Evolutionary conservation across 2,113 vertebrate genomes (phyloP), one percentile per base, ranked within the genome.

Genomic region (Macquaria ambigua): DNA sequence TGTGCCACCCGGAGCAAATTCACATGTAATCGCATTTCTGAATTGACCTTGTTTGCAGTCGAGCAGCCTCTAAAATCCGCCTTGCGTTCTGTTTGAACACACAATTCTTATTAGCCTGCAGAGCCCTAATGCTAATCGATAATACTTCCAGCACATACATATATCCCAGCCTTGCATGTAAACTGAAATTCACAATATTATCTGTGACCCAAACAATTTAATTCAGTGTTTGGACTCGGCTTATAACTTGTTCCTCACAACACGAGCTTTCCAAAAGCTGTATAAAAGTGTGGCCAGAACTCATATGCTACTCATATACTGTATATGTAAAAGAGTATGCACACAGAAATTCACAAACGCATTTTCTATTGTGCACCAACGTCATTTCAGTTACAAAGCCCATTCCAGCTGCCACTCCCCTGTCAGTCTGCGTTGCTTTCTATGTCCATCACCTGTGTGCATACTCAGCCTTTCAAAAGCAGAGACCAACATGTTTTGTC

Each of bases 401-500:
- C 61, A 18, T 37, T 70, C 23, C 20, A 53, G 64, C 74, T 75
- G 61, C 50, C 59, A 48, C 59, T 82, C n/a, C 1, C 25, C 66
- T 82, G 61, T 80, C 88, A 74, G 55, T 50, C 61, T 85, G 43
- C 0, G 0, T 78, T 76, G 18, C 5, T 66, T 72, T 55, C 11
- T 8, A 8, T 39, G 77, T 74, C 78, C 23, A 56, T 84, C 83
- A 71, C 55, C 48, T 53, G 37, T 58, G 50, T 74, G 78, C 58
- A 61, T 0, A 34, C 64, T 78, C 81, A 79, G 74, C 70, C 2
- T 79, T 79, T 85, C 25, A 67, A 58, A 56, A 74, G 43, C 56
- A 80, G 9, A 25, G 58, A 62, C 0, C 34, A 37, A 58, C 64
- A 31, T 55, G 66, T 56, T 28, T 7, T 61, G 18, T 46, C 4